Conservation (phyloP, 2,888 invertebrate species). For the Noctua fimbriata region DNA sequence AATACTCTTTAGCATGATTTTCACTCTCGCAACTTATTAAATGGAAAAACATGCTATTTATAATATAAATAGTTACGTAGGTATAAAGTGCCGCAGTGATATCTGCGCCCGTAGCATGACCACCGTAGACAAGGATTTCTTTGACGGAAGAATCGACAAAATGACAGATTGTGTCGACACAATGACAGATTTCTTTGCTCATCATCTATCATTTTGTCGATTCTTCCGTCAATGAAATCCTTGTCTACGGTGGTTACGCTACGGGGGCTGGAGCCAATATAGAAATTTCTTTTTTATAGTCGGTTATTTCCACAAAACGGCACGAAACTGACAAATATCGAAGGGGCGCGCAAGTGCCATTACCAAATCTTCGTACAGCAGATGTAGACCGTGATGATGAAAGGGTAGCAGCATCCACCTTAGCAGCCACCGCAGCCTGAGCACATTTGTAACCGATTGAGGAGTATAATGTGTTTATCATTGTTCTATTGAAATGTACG, state of each 20-base stretch:
- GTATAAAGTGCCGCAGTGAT: background rate
- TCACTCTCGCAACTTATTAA: constrained; percentile 10
- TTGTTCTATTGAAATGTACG: no score
- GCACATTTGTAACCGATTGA: no score
- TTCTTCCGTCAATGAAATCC: no score
- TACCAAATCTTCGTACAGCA: background rate
- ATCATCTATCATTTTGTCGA: no score
- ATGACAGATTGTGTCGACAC: no score
- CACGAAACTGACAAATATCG: background rate
- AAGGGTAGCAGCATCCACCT: background rate
- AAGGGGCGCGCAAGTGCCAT: background rate
- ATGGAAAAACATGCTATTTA: constrained; percentile 9
- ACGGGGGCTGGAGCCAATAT: background rate
- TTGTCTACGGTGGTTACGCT: no score
- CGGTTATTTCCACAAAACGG: background rate
- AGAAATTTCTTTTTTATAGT: no score
- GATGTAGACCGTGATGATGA: background rate
- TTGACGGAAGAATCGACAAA: no score
- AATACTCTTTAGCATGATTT: constrained; percentile 35
- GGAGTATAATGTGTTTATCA: no score
- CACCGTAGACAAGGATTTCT: no score
- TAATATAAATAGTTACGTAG: background rate
- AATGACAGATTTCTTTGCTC: no score
- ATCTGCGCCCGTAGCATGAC: background rate
- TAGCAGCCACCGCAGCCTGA: background rate